A percentile compares a stretch with the other conserved stretches of the same genome.
phyloP scores from a whole-genome alignment of 2,888 invertebrate genomes.

The Andrena praecox region DNA sequence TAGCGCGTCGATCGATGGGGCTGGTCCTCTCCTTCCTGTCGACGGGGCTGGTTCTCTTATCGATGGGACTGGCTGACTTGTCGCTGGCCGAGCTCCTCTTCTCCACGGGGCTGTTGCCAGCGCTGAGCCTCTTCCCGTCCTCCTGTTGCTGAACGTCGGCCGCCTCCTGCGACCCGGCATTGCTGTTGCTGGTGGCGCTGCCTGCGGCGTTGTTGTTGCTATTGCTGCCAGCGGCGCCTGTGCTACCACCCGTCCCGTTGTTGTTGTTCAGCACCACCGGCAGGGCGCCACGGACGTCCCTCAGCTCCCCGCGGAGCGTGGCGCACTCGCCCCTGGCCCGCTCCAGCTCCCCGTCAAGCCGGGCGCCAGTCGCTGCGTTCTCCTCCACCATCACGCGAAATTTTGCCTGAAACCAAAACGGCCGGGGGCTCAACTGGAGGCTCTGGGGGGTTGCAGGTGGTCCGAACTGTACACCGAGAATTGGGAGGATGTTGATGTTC shows the following conservation, averaged over 20 bases:
- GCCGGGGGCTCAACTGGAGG: not conserved
- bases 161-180: slow-evolving; percentile 61
- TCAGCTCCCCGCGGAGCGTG: slow-evolving; percentile 86
- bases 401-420: slow-evolving; percentile 87
- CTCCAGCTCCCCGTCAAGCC: slow-evolving; percentile 88
- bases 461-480: not conserved
- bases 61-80: slow-evolving; percentile 85
- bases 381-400: slow-evolving; percentile 96
- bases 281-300: slow-evolving; percentile 85
- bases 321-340: slow-evolving; percentile 88
- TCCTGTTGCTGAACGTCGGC: slow-evolving; percentile 73
- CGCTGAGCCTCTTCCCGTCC: slow-evolving; percentile 78
- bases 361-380: slow-evolving; percentile 87
- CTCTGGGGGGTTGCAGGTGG: too few relatives aligned
- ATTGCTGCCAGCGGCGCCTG: slow-evolving; percentile 60
- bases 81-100: slow-evolving; percentile 82
- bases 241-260: slow-evolving; percentile 71
- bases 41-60: slow-evolving; percentile 82
- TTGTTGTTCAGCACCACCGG: slow-evolving; percentile 77
- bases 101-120: slow-evolving; percentile 82
- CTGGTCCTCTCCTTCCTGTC: slow-evolving; percentile 80
- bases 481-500: slow-evolving; percentile 20
- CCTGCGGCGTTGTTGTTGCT: slow-evolving; percentile 74
- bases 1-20: slow-evolving; percentile 76
- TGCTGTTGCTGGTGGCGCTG: slow-evolving; percentile 65